A percentile compares a stretch with the other conserved stretches of the same genome.
phyloP scores from a whole-genome alignment of 2,888 invertebrate genomes.

The Rapana venosa region DNA sequence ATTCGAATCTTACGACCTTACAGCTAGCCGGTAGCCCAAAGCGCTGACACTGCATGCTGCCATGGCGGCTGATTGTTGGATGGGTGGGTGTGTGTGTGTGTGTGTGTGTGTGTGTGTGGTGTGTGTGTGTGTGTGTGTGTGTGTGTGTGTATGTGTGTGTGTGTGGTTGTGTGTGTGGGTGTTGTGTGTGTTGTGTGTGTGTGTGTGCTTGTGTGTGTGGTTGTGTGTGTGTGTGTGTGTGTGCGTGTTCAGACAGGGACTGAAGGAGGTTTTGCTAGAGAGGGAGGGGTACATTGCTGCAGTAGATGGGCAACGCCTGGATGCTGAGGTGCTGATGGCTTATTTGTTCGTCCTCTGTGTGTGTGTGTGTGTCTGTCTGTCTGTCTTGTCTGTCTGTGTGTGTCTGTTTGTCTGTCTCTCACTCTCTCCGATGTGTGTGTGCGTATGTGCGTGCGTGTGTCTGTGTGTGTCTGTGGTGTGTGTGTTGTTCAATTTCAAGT shows the following conservation, averaged over 20 bases:
- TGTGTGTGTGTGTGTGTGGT: too few relatives aligned
- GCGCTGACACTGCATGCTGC: too few relatives aligned
- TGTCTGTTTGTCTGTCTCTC: not conserved
- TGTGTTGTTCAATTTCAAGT: not conserved
- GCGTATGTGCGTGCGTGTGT: not conserved
- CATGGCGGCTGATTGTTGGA: too few relatives aligned
- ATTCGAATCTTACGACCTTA: too few relatives aligned
- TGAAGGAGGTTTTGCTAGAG: not conserved
- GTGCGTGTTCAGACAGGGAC: not conserved
- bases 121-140: too few relatives aligned
- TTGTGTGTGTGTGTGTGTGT: too few relatives aligned
- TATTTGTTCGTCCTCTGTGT: not conserved
- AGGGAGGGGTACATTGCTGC: not conserved
- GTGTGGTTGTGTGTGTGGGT: too few relatives aligned
- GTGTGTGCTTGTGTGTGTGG: too few relatives aligned
- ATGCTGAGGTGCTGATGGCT: not conserved
- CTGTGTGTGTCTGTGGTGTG: conserved; percentile 18
- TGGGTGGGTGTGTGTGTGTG: too few relatives aligned
- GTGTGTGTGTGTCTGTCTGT: not conserved
- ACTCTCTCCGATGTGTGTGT: not conserved
- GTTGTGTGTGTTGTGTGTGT: too few relatives aligned
- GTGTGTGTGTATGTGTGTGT: too few relatives aligned
- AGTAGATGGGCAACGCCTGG: not conserved
- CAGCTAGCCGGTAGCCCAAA: too few relatives aligned
- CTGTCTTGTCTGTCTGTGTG: not conserved